A percentile compares a stretch with the other conserved stretches of the same genome.
These are phyloP conservation scores for Brachionus plicatilis DNA, from an alignment of 1,140 invertebrate species.

Conservation along the genomic window DNA sequence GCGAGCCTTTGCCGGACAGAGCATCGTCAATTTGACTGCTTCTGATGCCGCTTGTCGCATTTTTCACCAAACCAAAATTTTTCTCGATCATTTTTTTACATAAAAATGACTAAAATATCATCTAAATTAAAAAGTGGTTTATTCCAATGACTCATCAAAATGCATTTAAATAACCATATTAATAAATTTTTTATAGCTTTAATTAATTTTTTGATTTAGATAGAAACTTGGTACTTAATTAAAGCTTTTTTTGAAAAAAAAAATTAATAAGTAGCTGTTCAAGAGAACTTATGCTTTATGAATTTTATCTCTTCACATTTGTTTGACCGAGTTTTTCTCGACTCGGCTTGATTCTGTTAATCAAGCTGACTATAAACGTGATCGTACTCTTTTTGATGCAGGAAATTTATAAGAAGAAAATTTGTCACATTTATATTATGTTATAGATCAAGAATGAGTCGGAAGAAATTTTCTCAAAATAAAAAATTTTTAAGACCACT, in stretches of 20 bases:
- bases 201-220: neutral
- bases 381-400: neutral
- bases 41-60: neutral
- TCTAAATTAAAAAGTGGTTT: neutral
- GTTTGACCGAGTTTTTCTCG: neutral
- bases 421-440: too few relatives aligned
- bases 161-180: too few relatives aligned
- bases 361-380: neutral
- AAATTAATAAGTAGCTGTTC: neutral
- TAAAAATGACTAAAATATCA: neutral
- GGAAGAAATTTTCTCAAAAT: too few relatives aligned
- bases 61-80: neutral
- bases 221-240: neutral
- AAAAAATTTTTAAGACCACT: too few relatives aligned
- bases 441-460: too few relatives aligned
- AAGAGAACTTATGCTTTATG: neutral
- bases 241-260: neutral
- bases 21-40: neutral
- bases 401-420: too few relatives aligned
- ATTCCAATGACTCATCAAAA: too few relatives aligned
- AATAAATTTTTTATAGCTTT: too few relatives aligned
- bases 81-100: neutral
- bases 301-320: neutral
- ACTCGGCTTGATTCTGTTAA: neutral
- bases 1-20: neutral